phyloP scores from a whole-genome alignment of 2,888 invertebrate species.

The Beris morrisii region DNA sequence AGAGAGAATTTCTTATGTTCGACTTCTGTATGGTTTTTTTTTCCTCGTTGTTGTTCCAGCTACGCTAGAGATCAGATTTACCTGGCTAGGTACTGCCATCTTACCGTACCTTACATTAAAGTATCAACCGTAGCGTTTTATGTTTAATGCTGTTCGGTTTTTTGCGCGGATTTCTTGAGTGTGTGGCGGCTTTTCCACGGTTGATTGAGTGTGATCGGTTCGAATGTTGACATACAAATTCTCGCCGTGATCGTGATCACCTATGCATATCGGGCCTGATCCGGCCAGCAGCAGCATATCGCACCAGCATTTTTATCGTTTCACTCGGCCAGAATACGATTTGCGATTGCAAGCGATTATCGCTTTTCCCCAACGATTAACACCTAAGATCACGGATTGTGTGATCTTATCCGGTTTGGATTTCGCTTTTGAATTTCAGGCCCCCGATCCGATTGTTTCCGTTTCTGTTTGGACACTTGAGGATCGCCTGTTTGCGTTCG shows the following conservation, averaged over 20 bases:
- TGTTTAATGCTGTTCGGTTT: conserved; percentile 33
- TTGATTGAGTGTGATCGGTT: conserved; percentile 32
- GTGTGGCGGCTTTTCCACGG: conserved; percentile 11
- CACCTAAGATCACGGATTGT: conserved; percentile 1
- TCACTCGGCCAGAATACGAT: conserved; percentile 1
- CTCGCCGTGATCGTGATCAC: conserved; percentile 37
- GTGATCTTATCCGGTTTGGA: conserved; percentile 8
- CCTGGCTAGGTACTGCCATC: background rate
- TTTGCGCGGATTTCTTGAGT: conserved; percentile 19
- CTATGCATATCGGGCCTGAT: conserved; percentile 46
- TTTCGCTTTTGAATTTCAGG: conserved; percentile 9
- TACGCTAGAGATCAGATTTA: background rate
- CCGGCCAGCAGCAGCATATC: conserved; percentile 30
- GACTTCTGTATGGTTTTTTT: conserved; percentile 10
- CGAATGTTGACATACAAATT: conserved; percentile 29
- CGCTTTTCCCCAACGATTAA: conserved; percentile 10
- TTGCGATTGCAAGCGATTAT: conserved; percentile 18
- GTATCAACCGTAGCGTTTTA: conserved; percentile 30
- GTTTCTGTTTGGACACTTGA: background rate
- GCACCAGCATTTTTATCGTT: conserved; percentile 30
- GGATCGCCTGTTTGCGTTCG: too few relatives aligned
- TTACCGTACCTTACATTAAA: background rate
- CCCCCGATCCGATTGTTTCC: conserved; percentile 21
- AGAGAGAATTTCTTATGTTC: conserved; percentile 14
- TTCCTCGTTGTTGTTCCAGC: conserved; percentile 2